Evolutionary conservation across 2,113 vertebrate genomes (phyloP).

Genomic region (Origma solitaria): DNA sequence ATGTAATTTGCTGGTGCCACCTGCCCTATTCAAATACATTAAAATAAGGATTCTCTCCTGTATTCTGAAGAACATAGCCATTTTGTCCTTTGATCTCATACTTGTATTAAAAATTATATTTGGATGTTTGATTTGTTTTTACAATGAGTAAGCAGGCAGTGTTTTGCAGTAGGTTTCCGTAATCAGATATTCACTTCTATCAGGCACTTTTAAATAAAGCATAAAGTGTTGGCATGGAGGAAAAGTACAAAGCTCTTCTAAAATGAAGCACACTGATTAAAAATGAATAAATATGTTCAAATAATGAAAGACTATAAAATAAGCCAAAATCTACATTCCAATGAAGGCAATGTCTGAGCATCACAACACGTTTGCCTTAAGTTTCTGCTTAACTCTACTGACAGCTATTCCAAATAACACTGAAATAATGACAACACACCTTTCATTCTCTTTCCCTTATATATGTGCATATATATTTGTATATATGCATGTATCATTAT

Average conservation of each 20-base stretch:
- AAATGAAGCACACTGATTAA: slow-evolving; percentile 25
- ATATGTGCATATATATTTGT: background rate
- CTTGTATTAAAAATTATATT: slow-evolving; percentile 37
- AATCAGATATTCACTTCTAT: slow-evolving; percentile 29
- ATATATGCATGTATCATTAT: background rate
- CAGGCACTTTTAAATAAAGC: slow-evolving; percentile 27
- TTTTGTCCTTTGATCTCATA: slow-evolving; percentile 25
- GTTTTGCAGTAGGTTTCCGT: slow-evolving; percentile 6
- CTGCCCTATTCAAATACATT: background rate
- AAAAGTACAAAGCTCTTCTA: slow-evolving; percentile 5
- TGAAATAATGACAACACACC: background rate
- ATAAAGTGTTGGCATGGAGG: background rate
- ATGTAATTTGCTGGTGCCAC: background rate
- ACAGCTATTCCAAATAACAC: background rate
- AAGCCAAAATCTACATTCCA: background rate
- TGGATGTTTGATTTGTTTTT: slow-evolving; percentile 37
- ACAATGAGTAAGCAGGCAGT: background rate
- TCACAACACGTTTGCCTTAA: background rate
- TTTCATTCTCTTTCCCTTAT: background rate
- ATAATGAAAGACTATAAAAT: slow-evolving; percentile 7
- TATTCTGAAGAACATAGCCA: background rate
- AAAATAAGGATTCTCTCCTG: slow-evolving; percentile 7
- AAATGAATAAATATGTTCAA: slow-evolving; percentile 44
- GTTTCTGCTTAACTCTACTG: background rate
- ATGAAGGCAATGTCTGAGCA: background rate